Evolutionary conservation across 2,888 invertebrate species (phyloP).

Genomic region (Kuschelorhynchus macadamiae): DNA sequence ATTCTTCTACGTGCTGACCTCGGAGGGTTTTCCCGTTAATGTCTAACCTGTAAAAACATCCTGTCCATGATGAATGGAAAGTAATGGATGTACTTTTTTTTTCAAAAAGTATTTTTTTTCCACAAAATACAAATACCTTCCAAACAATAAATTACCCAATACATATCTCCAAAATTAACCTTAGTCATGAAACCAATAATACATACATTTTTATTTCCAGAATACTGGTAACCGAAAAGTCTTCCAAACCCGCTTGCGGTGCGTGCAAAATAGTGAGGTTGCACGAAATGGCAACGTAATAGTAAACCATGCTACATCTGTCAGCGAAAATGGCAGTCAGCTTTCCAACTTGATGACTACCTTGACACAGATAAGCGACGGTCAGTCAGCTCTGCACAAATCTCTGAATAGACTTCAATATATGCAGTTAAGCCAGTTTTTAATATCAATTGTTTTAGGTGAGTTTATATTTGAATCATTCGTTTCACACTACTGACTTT

Average conservation of each 20-base stretch:
- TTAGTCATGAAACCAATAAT: too few relatives aligned
- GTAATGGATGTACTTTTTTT: too few relatives aligned
- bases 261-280: constrained; percentile 71
- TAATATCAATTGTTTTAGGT: constrained; percentile 66
- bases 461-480: too few relatives aligned
- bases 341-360: constrained; percentile 60
- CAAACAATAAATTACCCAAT: too few relatives aligned
- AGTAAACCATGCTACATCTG: constrained; percentile 8
- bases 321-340: constrained; percentile 42
- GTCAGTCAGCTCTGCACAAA: constrained; percentile 68
- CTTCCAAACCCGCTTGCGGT: constrained; percentile 81
- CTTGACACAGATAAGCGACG: constrained; percentile 67
- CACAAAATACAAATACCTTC: too few relatives aligned
- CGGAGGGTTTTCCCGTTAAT: too few relatives aligned
- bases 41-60: too few relatives aligned
- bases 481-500: too few relatives aligned
- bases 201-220: constrained; percentile 53
- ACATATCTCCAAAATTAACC: too few relatives aligned
- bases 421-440: constrained; percentile 70
- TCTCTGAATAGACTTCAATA: constrained; percentile 70
- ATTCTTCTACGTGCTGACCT: too few relatives aligned
- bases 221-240: constrained; percentile 66
- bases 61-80: too few relatives aligned
- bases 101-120: too few relatives aligned
- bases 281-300: constrained; percentile 61